Evolutionary conservation across 1,140 invertebrate genomes (phyloP).

Genomic region (Liolophura sinensis): DNA sequence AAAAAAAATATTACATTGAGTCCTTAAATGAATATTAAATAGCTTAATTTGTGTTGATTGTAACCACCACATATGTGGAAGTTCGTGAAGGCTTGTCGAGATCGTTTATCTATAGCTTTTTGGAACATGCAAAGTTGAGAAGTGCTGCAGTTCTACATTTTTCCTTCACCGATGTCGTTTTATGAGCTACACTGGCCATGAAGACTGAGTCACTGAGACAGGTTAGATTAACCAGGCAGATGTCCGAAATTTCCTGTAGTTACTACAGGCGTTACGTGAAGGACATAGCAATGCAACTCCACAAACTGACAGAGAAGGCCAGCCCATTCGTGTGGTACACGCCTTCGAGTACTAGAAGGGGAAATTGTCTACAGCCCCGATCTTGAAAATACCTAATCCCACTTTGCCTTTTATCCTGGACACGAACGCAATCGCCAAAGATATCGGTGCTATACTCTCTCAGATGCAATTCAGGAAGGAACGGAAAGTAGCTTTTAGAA

Average conservation of each 20-base stretch:
- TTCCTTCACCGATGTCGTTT: too few species aligned
- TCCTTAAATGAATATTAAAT: too few species aligned
- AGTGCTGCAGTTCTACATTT: too few species aligned
- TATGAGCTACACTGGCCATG: too few species aligned
- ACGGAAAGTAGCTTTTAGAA: constrained; percentile 22
- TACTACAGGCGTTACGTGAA: constrained; percentile 25
- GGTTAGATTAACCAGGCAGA: constrained; percentile 14
- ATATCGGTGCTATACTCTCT: constrained; percentile 9
- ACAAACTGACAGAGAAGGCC: constrained; percentile 18
- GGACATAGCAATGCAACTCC: constrained; percentile 20
- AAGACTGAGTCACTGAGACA: too few species aligned
- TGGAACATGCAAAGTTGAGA: too few species aligned
- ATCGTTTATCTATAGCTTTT: too few species aligned
- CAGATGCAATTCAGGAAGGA: constrained; percentile 16
- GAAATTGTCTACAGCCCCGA: background rate
- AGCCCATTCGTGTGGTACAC: constrained; percentile 18
- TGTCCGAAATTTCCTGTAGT: constrained; percentile 20
- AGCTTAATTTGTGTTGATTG: too few species aligned
- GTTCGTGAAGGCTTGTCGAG: too few species aligned
- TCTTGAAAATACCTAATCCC: constrained; percentile 5
- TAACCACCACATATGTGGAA: too few species aligned
- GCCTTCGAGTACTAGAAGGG: background rate
- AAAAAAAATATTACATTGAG: too few species aligned
- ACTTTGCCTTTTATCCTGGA: constrained; percentile 7
- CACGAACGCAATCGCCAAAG: constrained; percentile 3